Conservation (phyloP, 2,113 vertebrate genomes). For the Myrmophylax atrothorax region DNA sequence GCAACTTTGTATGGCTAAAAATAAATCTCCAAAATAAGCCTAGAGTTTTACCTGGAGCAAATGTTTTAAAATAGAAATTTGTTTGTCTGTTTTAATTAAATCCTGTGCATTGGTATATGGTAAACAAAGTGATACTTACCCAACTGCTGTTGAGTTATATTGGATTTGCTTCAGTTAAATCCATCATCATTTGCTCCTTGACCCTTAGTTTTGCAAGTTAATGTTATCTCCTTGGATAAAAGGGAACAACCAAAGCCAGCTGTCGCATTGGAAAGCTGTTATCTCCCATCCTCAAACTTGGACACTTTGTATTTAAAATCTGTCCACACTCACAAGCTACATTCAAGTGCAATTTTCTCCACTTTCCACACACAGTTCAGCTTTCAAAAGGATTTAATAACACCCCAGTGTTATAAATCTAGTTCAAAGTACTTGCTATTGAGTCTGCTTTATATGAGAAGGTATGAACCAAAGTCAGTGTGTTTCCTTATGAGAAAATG, state of each 20-base stretch:
- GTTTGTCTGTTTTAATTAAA: background rate
- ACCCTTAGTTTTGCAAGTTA: background rate
- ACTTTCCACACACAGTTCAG: background rate
- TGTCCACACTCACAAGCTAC: background rate
- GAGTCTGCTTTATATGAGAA: background rate
- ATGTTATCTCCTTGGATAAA: background rate
- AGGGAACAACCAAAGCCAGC: background rate
- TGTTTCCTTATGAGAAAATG: background rate
- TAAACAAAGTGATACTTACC: background rate
- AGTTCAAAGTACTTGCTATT: background rate
- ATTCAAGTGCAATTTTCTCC: background rate
- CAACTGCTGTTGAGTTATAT: background rate
- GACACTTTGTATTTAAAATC: background rate
- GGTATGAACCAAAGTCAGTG: background rate
- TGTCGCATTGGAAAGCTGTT: background rate
- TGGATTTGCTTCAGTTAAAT: background rate
- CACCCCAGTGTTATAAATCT: background rate
- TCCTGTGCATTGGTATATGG: background rate
- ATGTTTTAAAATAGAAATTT: background rate
- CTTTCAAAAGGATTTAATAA: background rate
- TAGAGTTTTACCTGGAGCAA: background rate
- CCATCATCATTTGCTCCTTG: background rate
- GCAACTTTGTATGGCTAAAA: background rate
- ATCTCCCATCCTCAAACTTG: background rate
- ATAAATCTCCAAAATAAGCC: background rate